Percentiles rank a stretch among this genome's conserved stretches.
Evolutionary conservation across 53 echinoderm and acorn worm genomes (phyloP).

Genomic region (Crossaster papposus): DNA sequence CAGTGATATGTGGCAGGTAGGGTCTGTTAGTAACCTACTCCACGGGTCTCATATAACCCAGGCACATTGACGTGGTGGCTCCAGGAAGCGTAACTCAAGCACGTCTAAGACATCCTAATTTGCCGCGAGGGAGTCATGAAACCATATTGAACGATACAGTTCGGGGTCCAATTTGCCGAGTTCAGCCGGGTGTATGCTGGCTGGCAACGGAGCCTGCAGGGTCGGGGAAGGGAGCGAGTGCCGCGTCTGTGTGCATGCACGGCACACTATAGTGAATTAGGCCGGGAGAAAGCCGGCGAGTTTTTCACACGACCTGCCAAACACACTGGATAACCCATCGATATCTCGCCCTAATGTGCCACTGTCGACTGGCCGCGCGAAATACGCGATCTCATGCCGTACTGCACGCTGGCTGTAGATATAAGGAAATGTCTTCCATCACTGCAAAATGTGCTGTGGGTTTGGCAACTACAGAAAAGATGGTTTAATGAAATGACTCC

Average conservation of each 20-base stretch:
- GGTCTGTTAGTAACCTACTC: background rate
- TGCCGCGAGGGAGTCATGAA: slow-evolving; percentile 55
- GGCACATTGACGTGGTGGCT: background rate
- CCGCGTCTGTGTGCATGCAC: background rate
- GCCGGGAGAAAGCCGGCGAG: slow-evolving; percentile 1
- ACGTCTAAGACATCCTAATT: slow-evolving; percentile 41
- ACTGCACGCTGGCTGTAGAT: background rate
- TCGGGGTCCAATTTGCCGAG: slow-evolving; percentile 42
- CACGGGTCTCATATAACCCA: slow-evolving; percentile 8
- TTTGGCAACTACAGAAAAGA: background rate
- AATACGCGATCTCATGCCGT: background rate
- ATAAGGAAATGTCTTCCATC: too few species aligned
- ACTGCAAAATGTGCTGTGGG: too few species aligned
- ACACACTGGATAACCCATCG: slow-evolving; percentile 18
- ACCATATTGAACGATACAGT: slow-evolving; percentile 55
- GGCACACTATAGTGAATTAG: slow-evolving; percentile 27
- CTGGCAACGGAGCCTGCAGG: slow-evolving; percentile 40
- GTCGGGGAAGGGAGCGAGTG: slow-evolving; percentile 1
- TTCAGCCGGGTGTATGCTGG: slow-evolving; percentile 48
- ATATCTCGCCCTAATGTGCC: background rate
- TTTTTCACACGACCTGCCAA: slow-evolving; percentile 56
- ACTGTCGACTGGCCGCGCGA: background rate
- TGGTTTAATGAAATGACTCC: background rate
- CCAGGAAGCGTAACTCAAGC: slow-evolving; percentile 14
- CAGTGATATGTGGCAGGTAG: slow-evolving; percentile 33